Evolutionary conservation across 2,797 vertebrate genomes (phyloP).

Genomic region (Rhincodon typus): DNA sequence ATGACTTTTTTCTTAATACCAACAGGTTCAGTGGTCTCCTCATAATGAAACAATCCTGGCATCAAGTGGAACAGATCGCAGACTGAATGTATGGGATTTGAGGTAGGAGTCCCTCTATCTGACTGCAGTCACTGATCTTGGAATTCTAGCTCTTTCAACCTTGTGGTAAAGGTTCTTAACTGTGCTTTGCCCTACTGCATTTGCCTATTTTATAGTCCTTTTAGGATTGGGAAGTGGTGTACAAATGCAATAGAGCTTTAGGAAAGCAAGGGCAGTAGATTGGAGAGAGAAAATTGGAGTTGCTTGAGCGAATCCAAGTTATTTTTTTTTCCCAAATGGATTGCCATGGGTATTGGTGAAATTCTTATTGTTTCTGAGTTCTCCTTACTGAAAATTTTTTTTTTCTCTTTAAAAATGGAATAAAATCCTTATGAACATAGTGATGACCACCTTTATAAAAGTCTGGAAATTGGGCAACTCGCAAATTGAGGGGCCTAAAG

Average conservation of each 20-base stretch:
- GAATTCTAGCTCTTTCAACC: neutral
- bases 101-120: conserved; percentile 54
- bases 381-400: neutral
- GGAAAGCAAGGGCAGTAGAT: neutral
- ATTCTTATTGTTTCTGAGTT: neutral
- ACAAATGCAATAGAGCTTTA: neutral
- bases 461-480: neutral
- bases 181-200: too few species aligned
- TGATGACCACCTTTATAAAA: neutral
- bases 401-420: neutral
- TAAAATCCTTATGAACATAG: neutral
- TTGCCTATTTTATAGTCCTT: neutral
- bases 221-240: neutral
- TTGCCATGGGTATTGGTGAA: neutral
- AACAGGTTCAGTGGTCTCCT: conserved; percentile 94
- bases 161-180: neutral
- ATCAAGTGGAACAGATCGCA: conserved; percentile 90
- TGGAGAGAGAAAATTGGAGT: neutral
- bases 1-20: neutral
- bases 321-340: neutral
- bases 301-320: neutral
- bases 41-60: conserved; percentile 96
- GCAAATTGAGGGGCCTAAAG: too few species aligned
- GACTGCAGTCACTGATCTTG: neutral
- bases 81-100: conserved; percentile 95